Evolutionary conservation across 2,888 invertebrate species (phyloP), one percentile per base, ranked within the genome.

Genomic region (Phania funesta): DNA sequence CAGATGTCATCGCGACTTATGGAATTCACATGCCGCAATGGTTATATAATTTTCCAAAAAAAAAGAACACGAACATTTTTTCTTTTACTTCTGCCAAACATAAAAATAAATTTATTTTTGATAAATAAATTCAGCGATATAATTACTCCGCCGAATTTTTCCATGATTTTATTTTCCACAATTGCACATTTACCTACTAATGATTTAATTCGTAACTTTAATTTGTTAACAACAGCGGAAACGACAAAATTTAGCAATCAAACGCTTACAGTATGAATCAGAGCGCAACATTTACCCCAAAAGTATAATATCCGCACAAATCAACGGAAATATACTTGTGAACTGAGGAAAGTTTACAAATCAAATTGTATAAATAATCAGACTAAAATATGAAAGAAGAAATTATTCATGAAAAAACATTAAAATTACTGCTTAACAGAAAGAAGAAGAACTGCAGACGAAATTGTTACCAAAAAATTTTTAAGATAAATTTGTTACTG

Each of bases 401-500:
- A 73, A 35, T 24, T 54, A 67, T 62, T 56, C 48, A 18, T n/a
- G n/a, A 41, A 56, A 3, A 62, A 50, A 48, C 29, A 56, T 46
- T 29, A 29, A 60, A 38, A 52, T 18, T 16, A 38, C 29, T 54
- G 20, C 13, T 16, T 13, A 41, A 26, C 2, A 13, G 38, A 35
- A 60, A 22, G 11, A 20, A 52, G 9, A 18, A 20, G 18, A 38
- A 71, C 20, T 38, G 38, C 46, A 50, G 38, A 46, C 48, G 38
- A 18, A 13, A 29, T 32, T 41, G 29, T 11, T 26, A 46, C 18
- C 48, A 71, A 65, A 13, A 62, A 60, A 58, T 64, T 64, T 9
- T 41, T 13, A 77, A 68, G 60, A 71, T 52, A 76, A 73, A 77
- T 73, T 62, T 77, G 73, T 73, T 65, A 68, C 65, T 54, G 44